Evolutionary conservation across 2,113 vertebrate genomes (phyloP).

Genomic region (Dryoscopus gambensis): DNA sequence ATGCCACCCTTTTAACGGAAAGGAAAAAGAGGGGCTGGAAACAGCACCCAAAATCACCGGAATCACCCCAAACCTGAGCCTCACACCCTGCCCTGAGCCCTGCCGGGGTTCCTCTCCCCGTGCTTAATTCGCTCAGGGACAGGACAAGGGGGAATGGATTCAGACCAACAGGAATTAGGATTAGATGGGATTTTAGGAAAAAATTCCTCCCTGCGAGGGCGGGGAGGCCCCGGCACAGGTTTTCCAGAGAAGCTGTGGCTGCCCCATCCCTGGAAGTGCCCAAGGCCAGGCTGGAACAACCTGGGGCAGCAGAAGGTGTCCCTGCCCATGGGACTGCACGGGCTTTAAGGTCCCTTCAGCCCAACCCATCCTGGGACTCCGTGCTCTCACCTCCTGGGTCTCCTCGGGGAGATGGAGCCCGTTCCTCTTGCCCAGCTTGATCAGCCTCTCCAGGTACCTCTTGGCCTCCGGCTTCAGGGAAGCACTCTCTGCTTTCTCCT

Average conservation of each 20-base stretch:
- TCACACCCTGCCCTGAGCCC: not conserved
- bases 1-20: rapidly evolving
- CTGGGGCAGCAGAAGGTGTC: not conserved
- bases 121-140: not conserved
- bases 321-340: not conserved
- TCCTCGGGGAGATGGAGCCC: constrained; percentile 88
- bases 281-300: not conserved
- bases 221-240: not conserved
- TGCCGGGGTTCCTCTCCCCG: rapidly evolving
- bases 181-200: not conserved
- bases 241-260: not conserved
- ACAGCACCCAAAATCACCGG: not conserved
- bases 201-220: not conserved
- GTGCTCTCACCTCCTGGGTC: constrained; percentile 79
- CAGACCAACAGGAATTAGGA: not conserved
- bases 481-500: constrained; percentile 77
- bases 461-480: constrained; percentile 77
- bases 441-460: constrained; percentile 87
- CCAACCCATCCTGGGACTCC: rapidly evolving
- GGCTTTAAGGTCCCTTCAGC: not conserved
- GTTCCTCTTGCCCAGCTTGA: constrained; percentile 86
- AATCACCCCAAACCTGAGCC: not conserved
- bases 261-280: not conserved
- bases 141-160: not conserved
- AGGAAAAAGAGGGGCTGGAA: not conserved